Evolutionary conservation across 1,140 invertebrate species (phyloP), one percentile per base, ranked within the genome.

Genomic region (Trachymyrmex septentrionalis): DNA sequence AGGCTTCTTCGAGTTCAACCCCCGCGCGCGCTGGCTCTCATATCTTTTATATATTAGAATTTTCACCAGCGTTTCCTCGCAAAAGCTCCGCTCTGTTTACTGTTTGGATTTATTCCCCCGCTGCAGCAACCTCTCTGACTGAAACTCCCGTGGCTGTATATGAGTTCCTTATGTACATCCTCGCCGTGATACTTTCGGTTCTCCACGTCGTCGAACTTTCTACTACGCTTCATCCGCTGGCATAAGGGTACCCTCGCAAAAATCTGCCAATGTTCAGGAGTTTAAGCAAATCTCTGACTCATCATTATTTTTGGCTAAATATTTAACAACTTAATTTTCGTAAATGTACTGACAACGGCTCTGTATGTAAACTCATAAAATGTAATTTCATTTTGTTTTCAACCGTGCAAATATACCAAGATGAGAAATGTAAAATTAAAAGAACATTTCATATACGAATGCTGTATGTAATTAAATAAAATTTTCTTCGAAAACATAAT

Each of bases 41-140:
- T 94, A 95, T 95, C 94, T 95, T 95, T 95, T 95, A 94, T 95
- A 94, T 93, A 95, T 94, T 94, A 94, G 92, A 93, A 94, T 93
- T 94, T 92, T 92, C 91, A 88, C 88, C 86, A 78, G 63, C 87
- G 59, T 67, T 12, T 85, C 80, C 59, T 69, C 88, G 75, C 86
- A 72, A 69, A 69, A 67, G 87, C 86, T 85, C 81, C 82, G 30
- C 88, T 90, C 88, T 92, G 93, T 95, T 95, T 95, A 94, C 94
- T 93, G 91, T 95, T 95, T 95, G 94, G 94, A 94, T 95, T 94
- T 94, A 94, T 93, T 92, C 38, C 10, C 80, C 61, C 16, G 57
- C n/a, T 63, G 55, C 71, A n/a, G 57, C 24, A 67, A 66, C 61
- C 66, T 55, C 44, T 57, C 86, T 50, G 21, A 27, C 27, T 75